These are phyloP conservation scores for Drosophila kurseongensis DNA, from an alignment of 1,140 invertebrate genomes.

Conservation along the genomic window DNA sequence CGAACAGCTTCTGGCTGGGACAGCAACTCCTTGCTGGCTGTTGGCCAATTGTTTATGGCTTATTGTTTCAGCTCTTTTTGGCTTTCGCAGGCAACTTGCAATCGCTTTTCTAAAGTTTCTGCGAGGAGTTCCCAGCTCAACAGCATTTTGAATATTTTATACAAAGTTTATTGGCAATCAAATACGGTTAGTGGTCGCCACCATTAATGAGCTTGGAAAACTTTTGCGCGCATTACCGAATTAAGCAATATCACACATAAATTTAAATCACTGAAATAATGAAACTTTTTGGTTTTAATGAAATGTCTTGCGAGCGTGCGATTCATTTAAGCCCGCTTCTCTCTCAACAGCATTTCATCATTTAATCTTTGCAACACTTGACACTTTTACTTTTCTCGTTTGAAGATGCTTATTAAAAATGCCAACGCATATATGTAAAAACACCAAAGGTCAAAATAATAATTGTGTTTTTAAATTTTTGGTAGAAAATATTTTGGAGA, in stretches of 20 bases:
- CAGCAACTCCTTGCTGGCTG: constrained; percentile 43
- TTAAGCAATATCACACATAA: background rate
- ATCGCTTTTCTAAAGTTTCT: constrained; percentile 39
- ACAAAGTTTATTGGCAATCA: constrained; percentile 65
- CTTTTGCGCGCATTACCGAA: background rate
- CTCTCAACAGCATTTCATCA: constrained; percentile 22
- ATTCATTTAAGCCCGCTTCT: background rate
- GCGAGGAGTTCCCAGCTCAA: constrained; percentile 30
- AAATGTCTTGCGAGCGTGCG: background rate
- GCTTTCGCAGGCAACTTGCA: constrained; percentile 22
- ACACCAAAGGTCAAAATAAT: constrained; percentile 2
- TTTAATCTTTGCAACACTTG: constrained; percentile 19
- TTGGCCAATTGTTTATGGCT: constrained; percentile 67
- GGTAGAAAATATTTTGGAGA: background rate
- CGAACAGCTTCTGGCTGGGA: constrained; percentile 19
- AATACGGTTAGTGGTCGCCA: constrained; percentile 43
- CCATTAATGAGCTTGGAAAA: constrained; percentile 52
- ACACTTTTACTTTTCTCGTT: constrained; percentile 32
- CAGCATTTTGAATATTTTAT: constrained; percentile 65
- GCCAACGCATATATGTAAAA: constrained; percentile 6
- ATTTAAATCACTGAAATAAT: background rate
- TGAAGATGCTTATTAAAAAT: constrained; percentile 59
- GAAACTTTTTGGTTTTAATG: background rate
- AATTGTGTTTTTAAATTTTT: background rate
- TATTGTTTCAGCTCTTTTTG: constrained; percentile 54